These are phyloP conservation scores for Pangasianodon gigas DNA, from an alignment of 2,113 vertebrate species.

Conservation along the genomic window DNA sequence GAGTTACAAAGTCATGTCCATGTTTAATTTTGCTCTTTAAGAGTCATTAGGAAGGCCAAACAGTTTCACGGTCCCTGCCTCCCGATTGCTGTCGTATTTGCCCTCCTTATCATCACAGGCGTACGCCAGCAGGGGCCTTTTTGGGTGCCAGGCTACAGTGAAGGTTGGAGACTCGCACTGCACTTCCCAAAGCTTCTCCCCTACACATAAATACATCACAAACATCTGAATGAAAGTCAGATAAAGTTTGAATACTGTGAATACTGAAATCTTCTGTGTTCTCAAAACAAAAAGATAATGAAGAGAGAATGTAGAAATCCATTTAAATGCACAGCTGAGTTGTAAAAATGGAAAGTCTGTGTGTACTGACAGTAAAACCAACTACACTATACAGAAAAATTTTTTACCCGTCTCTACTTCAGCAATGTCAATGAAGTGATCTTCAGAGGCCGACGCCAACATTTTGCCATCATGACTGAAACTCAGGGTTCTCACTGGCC, in stretches of 20 bases:
- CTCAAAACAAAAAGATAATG: not conserved
- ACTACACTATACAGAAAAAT: not conserved
- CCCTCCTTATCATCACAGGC: constrained; percentile 98
- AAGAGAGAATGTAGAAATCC: not conserved
- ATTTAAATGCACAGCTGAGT: not conserved
- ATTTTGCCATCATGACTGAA: constrained; percentile 98
- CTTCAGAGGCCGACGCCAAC: constrained; percentile 94
- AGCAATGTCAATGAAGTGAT: constrained; percentile 97
- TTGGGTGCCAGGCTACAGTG: constrained; percentile 98
- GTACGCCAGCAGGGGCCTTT: constrained; percentile 90
- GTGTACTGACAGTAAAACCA: not conserved
- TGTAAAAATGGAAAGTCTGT: not conserved
- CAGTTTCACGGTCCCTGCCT: constrained; percentile 96
- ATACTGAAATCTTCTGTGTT: not conserved
- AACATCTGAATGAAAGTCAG: not conserved
- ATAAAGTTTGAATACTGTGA: not conserved
- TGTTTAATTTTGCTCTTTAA: constrained; percentile 62
- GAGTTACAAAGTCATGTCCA: not conserved
- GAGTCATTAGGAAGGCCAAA: constrained; percentile 96
- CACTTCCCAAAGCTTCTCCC: constrained; percentile 99
- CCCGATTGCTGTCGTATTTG: constrained; percentile 95
- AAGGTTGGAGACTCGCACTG: constrained; percentile 98
- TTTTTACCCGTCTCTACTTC: constrained; percentile 93
- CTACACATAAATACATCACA: constrained; percentile 65
- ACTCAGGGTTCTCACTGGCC: constrained; percentile 95